phyloP scores from a whole-genome alignment of 2,113 vertebrate genomes.

The Brachyistius frenatus region DNA sequence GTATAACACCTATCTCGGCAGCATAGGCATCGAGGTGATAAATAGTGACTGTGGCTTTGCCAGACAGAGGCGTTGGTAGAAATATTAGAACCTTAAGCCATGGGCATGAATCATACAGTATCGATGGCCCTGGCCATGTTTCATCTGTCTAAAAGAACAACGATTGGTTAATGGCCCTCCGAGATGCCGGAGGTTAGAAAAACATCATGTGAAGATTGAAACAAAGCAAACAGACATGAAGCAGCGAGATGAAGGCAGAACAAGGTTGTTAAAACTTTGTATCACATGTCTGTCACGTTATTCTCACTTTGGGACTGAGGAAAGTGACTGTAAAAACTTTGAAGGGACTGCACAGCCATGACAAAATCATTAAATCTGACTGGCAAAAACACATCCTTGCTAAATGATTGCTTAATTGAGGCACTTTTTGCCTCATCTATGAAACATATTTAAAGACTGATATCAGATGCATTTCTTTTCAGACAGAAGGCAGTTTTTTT shows the following conservation, averaged over 20 bases:
- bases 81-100: conserved; percentile 73
- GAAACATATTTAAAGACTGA: conserved; percentile 8
- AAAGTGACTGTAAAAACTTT: neutral
- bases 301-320: conserved; percentile 3
- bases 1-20: conserved; percentile 53
- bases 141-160: conserved; percentile 61
- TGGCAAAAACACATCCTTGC: neutral
- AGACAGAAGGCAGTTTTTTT: neutral
- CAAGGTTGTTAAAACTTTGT: conserved; percentile 18
- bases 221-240: conserved; percentile 18
- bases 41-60: conserved; percentile 67
- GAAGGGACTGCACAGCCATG: neutral
- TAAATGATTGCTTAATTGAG: neutral
- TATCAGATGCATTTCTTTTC: conserved; percentile 2
- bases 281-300: conserved; percentile 5
- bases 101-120: conserved; percentile 69
- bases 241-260: neutral
- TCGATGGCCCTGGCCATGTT: conserved; percentile 58
- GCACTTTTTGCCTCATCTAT: conserved; percentile 1
- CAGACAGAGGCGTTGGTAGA: conserved; percentile 64
- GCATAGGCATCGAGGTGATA: conserved; percentile 63
- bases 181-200: conserved; percentile 58
- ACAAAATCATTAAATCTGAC: neutral
- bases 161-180: conserved; percentile 59
- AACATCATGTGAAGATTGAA: conserved; percentile 58